phyloP scores from a whole-genome alignment of 2,888 invertebrate species.

The Panopea generosa region DNA sequence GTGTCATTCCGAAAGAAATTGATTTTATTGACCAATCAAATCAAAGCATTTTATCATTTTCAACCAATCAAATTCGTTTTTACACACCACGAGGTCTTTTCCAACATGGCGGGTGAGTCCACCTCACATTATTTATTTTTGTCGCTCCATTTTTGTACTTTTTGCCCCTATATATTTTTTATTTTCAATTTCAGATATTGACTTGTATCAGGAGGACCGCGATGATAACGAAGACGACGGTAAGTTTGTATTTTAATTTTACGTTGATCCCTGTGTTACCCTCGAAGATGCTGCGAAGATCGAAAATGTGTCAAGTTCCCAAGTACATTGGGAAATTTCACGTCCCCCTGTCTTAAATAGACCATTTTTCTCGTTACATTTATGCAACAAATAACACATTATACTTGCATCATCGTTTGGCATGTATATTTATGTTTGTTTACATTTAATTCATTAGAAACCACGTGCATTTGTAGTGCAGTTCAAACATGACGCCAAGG shows the following conservation, averaged over 20 bases:
- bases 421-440: constrained; percentile 10
- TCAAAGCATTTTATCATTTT: constrained; percentile 52
- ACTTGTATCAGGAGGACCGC: constrained; percentile 80
- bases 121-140: constrained; percentile 80
- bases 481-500: constrained; percentile 80
- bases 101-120: constrained; percentile 84
- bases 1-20: constrained; percentile 70
- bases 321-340: constrained; percentile 15
- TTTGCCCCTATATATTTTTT: constrained; percentile 67
- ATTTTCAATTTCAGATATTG: constrained; percentile 81
- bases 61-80: constrained; percentile 73
- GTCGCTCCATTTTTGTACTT: constrained; percentile 76
- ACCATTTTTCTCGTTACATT: too few species aligned
- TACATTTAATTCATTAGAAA: constrained; percentile 20
- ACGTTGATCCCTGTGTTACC: constrained; percentile 67
- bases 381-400: too few species aligned
- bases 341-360: not conserved
- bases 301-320: constrained; percentile 36
- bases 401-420: not conserved
- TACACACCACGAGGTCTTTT: constrained; percentile 81
- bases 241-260: constrained; percentile 70
- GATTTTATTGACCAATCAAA: constrained; percentile 77
- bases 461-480: constrained; percentile 74
- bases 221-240: constrained; percentile 81
- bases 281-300: constrained; percentile 73